phyloP scores from a whole-genome alignment of 2,797 vertebrate species.

The Gymnothorax javanicus region DNA sequence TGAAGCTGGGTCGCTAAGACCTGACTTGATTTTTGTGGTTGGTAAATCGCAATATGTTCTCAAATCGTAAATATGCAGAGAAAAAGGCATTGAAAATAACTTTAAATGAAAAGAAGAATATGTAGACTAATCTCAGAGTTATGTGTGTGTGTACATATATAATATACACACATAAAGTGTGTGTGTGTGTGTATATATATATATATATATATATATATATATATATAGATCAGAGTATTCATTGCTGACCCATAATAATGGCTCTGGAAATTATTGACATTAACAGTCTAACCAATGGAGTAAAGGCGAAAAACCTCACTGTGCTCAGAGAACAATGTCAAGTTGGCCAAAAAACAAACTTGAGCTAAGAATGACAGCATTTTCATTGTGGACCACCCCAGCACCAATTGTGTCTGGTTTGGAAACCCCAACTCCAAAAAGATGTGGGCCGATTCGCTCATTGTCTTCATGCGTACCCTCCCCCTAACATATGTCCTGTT shows the following conservation, averaged over 20 bases:
- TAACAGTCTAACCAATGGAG: not conserved
- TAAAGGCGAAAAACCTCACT: not conserved
- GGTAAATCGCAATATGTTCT: not conserved
- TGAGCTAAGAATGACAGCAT: slow-evolving; percentile 14
- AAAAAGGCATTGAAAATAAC: not conserved
- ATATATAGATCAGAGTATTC: not conserved
- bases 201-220: not conserved
- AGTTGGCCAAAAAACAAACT: not conserved
- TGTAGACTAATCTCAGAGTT: not conserved
- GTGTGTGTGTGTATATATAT: no score
- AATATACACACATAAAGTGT: no score
- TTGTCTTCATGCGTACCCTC: slow-evolving; percentile 28
- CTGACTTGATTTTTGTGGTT: slow-evolving; percentile 30
- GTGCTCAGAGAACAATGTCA: slow-evolving; percentile 17
- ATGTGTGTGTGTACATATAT: no score
- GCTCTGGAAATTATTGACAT: not conserved
- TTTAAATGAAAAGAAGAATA: not conserved
- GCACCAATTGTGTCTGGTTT: slow-evolving; percentile 22
- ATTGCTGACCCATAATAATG: not conserved
- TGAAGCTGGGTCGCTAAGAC: slow-evolving; percentile 23
- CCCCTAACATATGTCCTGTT: slow-evolving; percentile 39
- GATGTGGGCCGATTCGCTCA: slow-evolving; percentile 24
- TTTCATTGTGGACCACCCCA: not conserved
- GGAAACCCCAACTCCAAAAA: slow-evolving; percentile 24
- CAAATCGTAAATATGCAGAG: slow-evolving; percentile 13